Percentiles rank a stretch among this genome's conserved stretches.
Conservation (phyloP, 2,888 invertebrate genomes). For the Urechis unicinctus region DNA sequence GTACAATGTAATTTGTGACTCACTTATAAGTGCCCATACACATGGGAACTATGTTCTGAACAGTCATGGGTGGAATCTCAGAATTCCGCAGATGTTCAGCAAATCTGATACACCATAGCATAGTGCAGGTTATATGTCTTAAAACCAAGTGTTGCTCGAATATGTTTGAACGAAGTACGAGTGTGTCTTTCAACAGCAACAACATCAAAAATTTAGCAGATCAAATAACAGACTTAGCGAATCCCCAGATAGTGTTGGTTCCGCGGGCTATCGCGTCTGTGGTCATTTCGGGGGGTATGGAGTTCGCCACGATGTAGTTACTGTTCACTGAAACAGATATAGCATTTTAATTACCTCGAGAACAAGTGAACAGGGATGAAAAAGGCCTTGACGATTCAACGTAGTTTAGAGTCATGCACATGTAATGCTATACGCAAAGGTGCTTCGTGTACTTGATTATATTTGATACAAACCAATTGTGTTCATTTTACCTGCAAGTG, state of each 20-base stretch:
- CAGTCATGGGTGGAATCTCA: slow-evolving; percentile 25
- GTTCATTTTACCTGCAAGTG: slow-evolving; percentile 25
- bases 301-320: slow-evolving; percentile 29
- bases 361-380: slow-evolving; percentile 2
- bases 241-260: slow-evolving; percentile 14
- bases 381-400: not conserved
- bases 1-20: no score
- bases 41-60: slow-evolving; percentile 31
- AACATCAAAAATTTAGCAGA: no score
- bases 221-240: slow-evolving; percentile 4
- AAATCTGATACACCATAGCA: no score
- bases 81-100: slow-evolving; percentile 20
- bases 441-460: no score
- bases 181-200: no score
- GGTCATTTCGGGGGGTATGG: slow-evolving; percentile 10
- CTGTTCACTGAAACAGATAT: slow-evolving; percentile 26
- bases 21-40: slow-evolving; percentile 35
- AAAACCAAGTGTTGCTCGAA: no score
- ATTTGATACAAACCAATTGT: no score
- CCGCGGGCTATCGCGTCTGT: slow-evolving; percentile 26
- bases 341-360: not conserved
- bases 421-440: no score
- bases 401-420: no score
- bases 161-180: no score
- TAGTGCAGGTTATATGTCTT: no score